Conservation (phyloP, 30 jellyfish, hydroid and myxozoan species). For the Pelagia noctiluca region DNA sequence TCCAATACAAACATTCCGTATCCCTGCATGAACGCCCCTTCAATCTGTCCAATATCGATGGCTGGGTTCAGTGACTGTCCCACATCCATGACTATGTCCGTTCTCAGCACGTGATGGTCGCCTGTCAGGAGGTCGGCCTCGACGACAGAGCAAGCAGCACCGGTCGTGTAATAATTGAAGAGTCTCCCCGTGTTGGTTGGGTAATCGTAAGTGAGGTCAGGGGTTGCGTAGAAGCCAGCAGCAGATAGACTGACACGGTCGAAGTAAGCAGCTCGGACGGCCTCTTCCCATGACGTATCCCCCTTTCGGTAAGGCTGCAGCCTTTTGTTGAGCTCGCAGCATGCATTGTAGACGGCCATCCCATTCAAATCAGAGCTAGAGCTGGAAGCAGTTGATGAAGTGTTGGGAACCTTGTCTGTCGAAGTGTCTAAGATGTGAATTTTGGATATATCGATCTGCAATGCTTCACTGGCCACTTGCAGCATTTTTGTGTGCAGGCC, state of each 20-base stretch:
- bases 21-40: conserved; percentile 70
- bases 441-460: conserved; percentile 20
- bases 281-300: conserved; percentile 31
- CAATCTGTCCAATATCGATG: conserved; percentile 61
- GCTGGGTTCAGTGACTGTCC: conserved; percentile 66
- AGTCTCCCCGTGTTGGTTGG: conserved; percentile 37
- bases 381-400: conserved; percentile 10
- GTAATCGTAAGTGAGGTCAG: conserved; percentile 23
- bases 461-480: conserved; percentile 32
- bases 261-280: conserved; percentile 25
- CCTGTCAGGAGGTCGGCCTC: conserved; percentile 53
- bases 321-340: conserved; percentile 29
- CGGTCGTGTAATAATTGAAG: conserved; percentile 6
- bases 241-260: conserved; percentile 42
- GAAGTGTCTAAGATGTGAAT: neutral
- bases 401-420: conserved; percentile 47
- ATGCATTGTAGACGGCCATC: conserved; percentile 44
- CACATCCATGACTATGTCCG: conserved; percentile 61
- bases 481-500: conserved; percentile 51
- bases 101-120: conserved; percentile 40
- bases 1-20: conserved; percentile 53
- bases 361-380: conserved; percentile 29
- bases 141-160: conserved; percentile 54
- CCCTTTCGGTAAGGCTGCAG: conserved; percentile 23
- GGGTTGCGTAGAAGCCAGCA: conserved; percentile 39